phyloP scores from a whole-genome alignment of 2,888 invertebrate genomes.

The Andrena camellia region DNA sequence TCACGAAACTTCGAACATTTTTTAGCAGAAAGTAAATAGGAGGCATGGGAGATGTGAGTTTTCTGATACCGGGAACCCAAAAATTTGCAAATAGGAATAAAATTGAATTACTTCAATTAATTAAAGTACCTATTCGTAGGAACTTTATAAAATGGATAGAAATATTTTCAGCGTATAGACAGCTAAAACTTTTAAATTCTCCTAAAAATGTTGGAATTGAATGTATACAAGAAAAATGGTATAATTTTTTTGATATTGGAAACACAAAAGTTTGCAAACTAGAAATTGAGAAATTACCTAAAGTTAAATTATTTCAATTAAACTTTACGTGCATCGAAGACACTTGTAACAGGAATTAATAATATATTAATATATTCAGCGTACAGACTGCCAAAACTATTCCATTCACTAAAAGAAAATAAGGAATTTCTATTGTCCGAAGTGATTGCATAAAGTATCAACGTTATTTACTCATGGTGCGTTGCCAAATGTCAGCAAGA shows the following conservation, averaged over 20 bases:
- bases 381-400: not conserved
- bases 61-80: no score
- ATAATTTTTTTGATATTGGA: not conserved
- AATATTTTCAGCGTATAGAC: not conserved
- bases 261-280: not conserved
- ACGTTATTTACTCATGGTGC: conserved; percentile 9
- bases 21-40: no score
- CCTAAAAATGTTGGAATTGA: not conserved
- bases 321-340: no score
- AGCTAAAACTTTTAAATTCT: not conserved
- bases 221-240: not conserved
- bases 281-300: not conserved
- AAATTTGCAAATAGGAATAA: no score
- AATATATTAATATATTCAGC: not conserved
- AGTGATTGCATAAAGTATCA: conserved; percentile 14
- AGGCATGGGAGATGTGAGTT: no score
- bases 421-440: not conserved
- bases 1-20: not conserved
- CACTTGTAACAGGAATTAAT: no score
- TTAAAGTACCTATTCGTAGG: no score
- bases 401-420: not conserved
- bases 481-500: conserved; percentile 21
- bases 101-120: no score
- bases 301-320: not conserved
- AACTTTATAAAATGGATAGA: not conserved